These are phyloP conservation scores for Drosophila cardini DNA, from an alignment of 1,140 invertebrate genomes.

Conservation along the genomic window DNA sequence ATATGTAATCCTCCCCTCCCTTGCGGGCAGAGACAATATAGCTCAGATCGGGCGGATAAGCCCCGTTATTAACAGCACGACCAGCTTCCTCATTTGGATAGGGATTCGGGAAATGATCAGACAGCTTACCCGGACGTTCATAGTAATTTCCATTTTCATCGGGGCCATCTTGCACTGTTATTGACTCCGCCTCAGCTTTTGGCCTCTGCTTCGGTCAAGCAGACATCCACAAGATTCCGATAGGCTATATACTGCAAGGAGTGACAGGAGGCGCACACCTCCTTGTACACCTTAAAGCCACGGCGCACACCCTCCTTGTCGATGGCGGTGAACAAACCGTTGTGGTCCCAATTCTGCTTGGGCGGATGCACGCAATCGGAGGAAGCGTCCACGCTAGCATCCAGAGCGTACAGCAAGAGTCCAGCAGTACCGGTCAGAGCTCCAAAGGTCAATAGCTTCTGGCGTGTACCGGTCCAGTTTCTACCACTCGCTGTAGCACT, in stretches of 20 bases:
- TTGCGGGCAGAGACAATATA: slow-evolving; percentile 96
- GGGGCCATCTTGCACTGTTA: slow-evolving; percentile 95
- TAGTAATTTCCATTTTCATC: slow-evolving; percentile 96
- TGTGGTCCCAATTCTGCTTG: slow-evolving; percentile 92
- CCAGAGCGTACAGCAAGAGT: slow-evolving; percentile 92
- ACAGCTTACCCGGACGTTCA: slow-evolving; percentile 96
- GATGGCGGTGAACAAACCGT: slow-evolving; percentile 89
- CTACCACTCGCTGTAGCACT: background rate
- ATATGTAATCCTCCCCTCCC: slow-evolving; percentile 96
- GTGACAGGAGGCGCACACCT: slow-evolving; percentile 99
- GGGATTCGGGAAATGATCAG: slow-evolving; percentile 94
- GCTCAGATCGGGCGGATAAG: slow-evolving; percentile 97
- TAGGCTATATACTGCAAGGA: slow-evolving; percentile 96
- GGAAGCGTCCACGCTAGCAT: slow-evolving; percentile 93
- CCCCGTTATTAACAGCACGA: slow-evolving; percentile 95
- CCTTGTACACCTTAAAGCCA: slow-evolving; percentile 99
- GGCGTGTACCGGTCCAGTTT: background rate
- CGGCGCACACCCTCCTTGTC: slow-evolving; percentile 94
- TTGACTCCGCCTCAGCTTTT: slow-evolving; percentile 95
- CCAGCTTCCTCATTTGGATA: slow-evolving; percentile 98
- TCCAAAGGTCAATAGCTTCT: slow-evolving; percentile 85
- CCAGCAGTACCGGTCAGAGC: slow-evolving; percentile 91
- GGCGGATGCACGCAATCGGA: slow-evolving; percentile 92
- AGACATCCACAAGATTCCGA: slow-evolving; percentile 95
- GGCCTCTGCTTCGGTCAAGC: slow-evolving; percentile 96